Conservation (phyloP, 1,140 invertebrate genomes). For the Ruditapes philippinarum region DNA sequence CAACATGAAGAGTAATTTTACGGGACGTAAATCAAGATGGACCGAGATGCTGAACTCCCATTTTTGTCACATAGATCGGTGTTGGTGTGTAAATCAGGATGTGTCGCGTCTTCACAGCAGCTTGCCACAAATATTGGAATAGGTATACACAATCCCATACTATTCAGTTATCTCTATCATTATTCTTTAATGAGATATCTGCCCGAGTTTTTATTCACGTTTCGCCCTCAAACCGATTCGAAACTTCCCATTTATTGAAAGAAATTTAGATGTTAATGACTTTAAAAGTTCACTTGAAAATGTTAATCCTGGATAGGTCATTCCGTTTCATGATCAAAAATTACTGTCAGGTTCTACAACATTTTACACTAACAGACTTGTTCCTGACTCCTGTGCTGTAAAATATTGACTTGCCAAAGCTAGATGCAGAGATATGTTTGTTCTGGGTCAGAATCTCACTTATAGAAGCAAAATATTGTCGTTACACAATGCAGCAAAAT, state of each 20-base stretch:
- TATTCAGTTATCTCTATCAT: not conserved
- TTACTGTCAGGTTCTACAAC: no score
- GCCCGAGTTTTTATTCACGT: not conserved
- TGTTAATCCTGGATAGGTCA: no score
- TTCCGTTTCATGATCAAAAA: no score
- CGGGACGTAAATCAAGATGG: conserved; percentile 1
- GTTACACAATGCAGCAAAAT: no score
- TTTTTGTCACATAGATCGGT: conserved; percentile 70
- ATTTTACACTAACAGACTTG: no score
- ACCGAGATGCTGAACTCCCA: not conserved
- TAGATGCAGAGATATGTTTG: no score
- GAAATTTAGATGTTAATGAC: not conserved
- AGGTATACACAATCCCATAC: conserved; percentile 68
- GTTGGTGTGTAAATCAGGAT: conserved; percentile 76
- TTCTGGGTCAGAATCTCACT: no score
- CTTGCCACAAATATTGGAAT: conserved; percentile 79
- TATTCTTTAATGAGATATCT: not conserved
- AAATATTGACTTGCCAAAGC: no score
- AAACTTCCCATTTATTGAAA: not conserved
- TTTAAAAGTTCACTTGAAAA: no score
- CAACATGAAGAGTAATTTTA: no score
- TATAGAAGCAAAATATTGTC: no score
- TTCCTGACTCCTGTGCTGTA: no score
- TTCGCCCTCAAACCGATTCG: not conserved
- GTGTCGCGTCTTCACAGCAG: conserved; percentile 80